These are phyloP conservation scores for Sialis lutaria DNA, from an alignment of 2,888 invertebrate species.

Conservation along the genomic window DNA sequence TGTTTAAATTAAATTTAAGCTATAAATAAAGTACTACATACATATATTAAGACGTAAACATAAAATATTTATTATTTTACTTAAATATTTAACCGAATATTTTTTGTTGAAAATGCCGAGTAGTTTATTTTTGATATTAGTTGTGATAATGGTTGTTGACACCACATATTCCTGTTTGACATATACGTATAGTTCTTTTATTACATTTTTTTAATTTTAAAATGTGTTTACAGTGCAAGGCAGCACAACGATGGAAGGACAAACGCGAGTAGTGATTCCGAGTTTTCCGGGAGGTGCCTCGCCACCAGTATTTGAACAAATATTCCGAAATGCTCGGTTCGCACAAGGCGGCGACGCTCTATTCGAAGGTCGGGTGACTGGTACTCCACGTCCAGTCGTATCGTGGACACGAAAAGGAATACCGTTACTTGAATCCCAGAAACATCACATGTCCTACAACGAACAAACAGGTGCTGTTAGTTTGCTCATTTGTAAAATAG, in stretches of 20 bases:
- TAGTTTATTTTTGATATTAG: too few relatives aligned
- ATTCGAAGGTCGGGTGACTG: constrained; percentile 82
- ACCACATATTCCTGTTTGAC: too few relatives aligned
- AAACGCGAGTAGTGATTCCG: constrained; percentile 22
- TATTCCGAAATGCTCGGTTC: constrained; percentile 86
- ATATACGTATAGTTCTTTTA: neutral
- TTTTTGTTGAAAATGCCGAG: too few relatives aligned
- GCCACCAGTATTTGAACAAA: constrained; percentile 89
- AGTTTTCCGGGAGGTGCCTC: constrained; percentile 56
- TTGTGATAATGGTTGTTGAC: too few relatives aligned
- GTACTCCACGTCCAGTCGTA: constrained; percentile 82
- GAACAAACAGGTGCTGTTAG: constrained; percentile 80
- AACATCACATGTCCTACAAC: constrained; percentile 82
- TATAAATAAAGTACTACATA: too few relatives aligned
- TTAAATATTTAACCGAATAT: too few relatives aligned
- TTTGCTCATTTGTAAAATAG: constrained; percentile 83
- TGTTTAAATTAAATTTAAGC: too few relatives aligned
- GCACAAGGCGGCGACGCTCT: constrained; percentile 87
- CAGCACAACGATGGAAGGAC: constrained; percentile 28
- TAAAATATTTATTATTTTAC: too few relatives aligned
- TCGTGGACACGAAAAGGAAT: constrained; percentile 80
- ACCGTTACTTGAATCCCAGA: constrained; percentile 65
- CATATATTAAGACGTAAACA: too few relatives aligned
- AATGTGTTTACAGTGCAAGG: constrained; percentile 41
- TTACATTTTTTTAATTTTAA: neutral